These are phyloP conservation scores for Epizoanthus scotinus DNA, from an alignment of 92 coral and sea anemone genomes.

Conservation along the genomic window DNA sequence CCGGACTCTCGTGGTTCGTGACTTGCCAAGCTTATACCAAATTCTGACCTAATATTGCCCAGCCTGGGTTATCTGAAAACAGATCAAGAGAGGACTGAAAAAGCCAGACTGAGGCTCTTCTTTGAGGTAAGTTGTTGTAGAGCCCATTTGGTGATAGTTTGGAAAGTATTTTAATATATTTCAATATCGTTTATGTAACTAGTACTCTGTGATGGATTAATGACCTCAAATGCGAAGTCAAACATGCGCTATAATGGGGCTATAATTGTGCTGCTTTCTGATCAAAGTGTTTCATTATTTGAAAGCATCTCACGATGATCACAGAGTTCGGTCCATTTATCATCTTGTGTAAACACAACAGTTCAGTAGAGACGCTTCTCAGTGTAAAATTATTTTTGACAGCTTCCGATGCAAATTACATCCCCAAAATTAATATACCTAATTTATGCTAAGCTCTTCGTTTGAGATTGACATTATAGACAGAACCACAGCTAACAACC, in stretches of 20 bases:
- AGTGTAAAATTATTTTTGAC: background rate
- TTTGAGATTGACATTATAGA: background rate
- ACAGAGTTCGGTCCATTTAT: background rate
- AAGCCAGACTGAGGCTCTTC: background rate
- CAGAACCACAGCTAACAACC: background rate
- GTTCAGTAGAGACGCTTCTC: background rate
- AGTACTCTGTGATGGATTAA: too few relatives aligned
- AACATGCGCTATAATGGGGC: background rate
- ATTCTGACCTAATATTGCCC: background rate
- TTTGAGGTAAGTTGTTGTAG: conserved; percentile 25
- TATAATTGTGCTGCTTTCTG: background rate
- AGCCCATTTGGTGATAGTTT: background rate
- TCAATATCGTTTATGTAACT: background rate
- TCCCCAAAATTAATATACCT: background rate
- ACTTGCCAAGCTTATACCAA: conserved; percentile 5
- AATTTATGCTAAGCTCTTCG: conserved; percentile 4
- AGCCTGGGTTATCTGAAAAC: background rate
- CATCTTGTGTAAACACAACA: conserved; percentile 6
- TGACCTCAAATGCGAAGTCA: background rate
- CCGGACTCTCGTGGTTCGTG: conserved; percentile 5
- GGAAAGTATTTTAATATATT: background rate
- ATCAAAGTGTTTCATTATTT: background rate
- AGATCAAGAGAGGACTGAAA: background rate
- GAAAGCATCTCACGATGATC: background rate
- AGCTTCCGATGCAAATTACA: background rate